Evolutionary conservation across 2,113 vertebrate species (phyloP).

Genomic region (Poecile atricapillus): DNA sequence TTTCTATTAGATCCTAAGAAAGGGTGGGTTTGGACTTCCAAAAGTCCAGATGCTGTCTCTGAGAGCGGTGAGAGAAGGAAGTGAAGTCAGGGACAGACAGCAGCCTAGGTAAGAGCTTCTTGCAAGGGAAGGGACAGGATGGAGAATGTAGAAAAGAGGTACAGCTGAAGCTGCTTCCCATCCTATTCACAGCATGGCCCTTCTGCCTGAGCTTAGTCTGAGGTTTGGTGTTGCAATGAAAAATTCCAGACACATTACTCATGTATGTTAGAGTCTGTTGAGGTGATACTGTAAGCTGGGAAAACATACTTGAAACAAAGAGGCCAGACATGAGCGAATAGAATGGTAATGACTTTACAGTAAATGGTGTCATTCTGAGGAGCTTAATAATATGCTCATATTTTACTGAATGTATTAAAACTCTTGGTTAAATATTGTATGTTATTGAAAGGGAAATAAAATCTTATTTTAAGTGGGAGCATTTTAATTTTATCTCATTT

Average conservation of each 20-base stretch:
- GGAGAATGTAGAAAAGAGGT: not conserved
- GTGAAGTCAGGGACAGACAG: not conserved
- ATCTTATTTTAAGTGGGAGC: slow-evolving; percentile 43
- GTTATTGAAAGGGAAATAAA: slow-evolving; percentile 64
- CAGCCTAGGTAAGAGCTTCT: not conserved
- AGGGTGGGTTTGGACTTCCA: not conserved
- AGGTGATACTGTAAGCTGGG: slow-evolving; percentile 64
- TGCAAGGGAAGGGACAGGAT: not conserved
- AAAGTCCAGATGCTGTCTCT: slow-evolving; percentile 9
- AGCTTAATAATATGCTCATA: slow-evolving; percentile 48
- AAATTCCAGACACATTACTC: slow-evolving; percentile 69
- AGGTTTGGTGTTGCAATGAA: slow-evolving; percentile 64
- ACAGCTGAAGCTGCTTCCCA: slow-evolving; percentile 13
- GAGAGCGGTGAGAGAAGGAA: slow-evolving; percentile 22
- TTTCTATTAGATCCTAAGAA: slow-evolving; percentile 4
- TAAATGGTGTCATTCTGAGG: slow-evolving; percentile 50
- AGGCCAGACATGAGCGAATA: slow-evolving; percentile 57
- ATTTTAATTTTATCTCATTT: slow-evolving; percentile 59
- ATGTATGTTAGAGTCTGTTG: slow-evolving; percentile 62
- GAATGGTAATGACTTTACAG: slow-evolving; percentile 60
- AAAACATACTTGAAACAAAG: slow-evolving; percentile 67
- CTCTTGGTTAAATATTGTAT: slow-evolving; percentile 59
- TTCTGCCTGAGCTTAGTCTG: slow-evolving; percentile 21
- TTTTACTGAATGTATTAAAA: slow-evolving; percentile 56
- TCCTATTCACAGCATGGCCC: slow-evolving; percentile 1